A percentile compares a stretch with the other conserved stretches of the same genome.
Conservation (phyloP, 2,888 invertebrate species). For the Stramonita haemastoma region DNA sequence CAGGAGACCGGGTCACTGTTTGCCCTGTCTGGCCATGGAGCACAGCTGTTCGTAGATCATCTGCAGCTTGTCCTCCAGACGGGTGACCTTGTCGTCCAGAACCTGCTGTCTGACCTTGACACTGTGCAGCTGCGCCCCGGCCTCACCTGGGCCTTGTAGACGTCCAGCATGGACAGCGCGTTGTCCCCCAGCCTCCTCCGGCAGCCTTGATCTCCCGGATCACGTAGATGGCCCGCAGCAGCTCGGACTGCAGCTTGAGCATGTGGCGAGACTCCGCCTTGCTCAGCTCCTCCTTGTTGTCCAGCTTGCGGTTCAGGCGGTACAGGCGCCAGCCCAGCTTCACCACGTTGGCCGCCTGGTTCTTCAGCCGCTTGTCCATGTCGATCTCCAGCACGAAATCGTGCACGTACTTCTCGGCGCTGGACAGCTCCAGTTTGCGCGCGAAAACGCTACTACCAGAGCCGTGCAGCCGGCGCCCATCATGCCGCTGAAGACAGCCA, state of each 20-base stretch:
- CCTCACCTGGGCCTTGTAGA: conserved; percentile 63
- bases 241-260: conserved; percentile 68
- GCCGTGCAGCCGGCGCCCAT: conserved; percentile 76
- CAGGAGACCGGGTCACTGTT: not conserved
- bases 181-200: conserved; percentile 70
- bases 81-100: conserved; percentile 59
- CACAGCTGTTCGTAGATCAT: conserved; percentile 46
- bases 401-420: conserved; percentile 76
- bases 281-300: conserved; percentile 12
- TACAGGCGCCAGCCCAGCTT: conserved; percentile 75
- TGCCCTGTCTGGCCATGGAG: conserved; percentile 17
- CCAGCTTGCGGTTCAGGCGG: conserved; percentile 60
- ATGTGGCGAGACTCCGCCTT: conserved; percentile 58
- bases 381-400: conserved; percentile 76
- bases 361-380: conserved; percentile 70
- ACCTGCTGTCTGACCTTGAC: conserved; percentile 56
- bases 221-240: conserved; percentile 74
- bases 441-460: conserved; percentile 75
- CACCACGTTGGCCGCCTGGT: conserved; percentile 74
- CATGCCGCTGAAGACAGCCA: conserved; percentile 75
- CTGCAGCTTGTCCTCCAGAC: conserved; percentile 39
- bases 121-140: conserved; percentile 49
- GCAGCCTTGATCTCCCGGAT: conserved; percentile 75
- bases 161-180: conserved; percentile 69
- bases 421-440: conserved; percentile 73